Base-by-base conservation (phyloP, 2,113 vertebrate species). In the Tupaia chinensis region DNA sequence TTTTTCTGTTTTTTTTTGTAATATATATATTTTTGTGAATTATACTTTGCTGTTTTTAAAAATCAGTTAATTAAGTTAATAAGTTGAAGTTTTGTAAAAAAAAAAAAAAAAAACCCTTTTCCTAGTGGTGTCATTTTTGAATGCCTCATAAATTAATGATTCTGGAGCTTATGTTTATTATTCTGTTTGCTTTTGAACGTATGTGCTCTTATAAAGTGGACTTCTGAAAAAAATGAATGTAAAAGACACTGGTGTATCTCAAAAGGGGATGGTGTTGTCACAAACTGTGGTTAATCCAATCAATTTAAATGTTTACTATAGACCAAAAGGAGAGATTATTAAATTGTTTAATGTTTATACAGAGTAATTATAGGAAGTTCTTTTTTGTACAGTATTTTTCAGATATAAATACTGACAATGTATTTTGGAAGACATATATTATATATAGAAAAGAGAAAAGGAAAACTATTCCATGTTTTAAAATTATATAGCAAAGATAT, bases 301-400 rank as follows among this genome's bases (percentile, higher is more conserved):
- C 98, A 95, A 97, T 98, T 98, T 95, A 98, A 98, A 98, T 99
- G 98, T 99, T 99, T 99, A 99, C 98, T 99, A 96, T 98, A 98
- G 98, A 99, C 98, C 99, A 99, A 99, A 99, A 99, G 93, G 98
- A 98, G 98, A 99, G 98, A 99, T 98, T 99, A 98, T 99, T 99
- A 99, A 98, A 99, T 96, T 98, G 98, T 99, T 98, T 99, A 99
- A 99, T 99, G 99, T 99, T 99, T 99, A 98, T 99, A 99, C 99
- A 99, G 99, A 99, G 98, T 97, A 98, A 98, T 98, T 99, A 99
- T 99, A 99, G 98, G 98, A 98, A 98, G 98, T 98, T 98, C 98
- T 97, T 7, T 98, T 99, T 99, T 99, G 99, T 99, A 99, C 98
- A 99, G 98, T 99, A 99, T 99, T 99, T 99, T 99, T 99, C 99